Base-by-base conservation (phyloP, 2,888 invertebrate genomes). In the Pseudococcus viburni region DNA sequence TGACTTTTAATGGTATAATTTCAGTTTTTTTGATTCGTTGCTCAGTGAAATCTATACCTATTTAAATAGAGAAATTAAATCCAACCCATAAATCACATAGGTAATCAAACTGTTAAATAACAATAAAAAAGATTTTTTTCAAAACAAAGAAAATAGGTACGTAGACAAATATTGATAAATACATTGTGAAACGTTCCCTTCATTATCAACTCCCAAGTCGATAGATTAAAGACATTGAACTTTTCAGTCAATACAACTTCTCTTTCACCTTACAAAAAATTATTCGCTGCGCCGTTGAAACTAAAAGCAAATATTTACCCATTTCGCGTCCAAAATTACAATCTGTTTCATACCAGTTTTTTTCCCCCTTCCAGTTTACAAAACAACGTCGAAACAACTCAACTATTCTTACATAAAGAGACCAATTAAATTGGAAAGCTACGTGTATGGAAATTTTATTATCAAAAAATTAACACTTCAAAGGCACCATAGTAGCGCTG, bases 401-500 rank as follows among this genome's bases (percentile, higher is more conserved):
- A 42, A 6, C 42, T n/a, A 59, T 6, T n/a, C 8, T 5, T 59
- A 51, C 15, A n/a, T 64, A 64, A 64, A 64, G 22, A 22, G 22
- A 11, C 64, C 64, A 64, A 64, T 64, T 64, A 64, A 64, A 64
- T 9, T 64, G 11, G 22, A 9, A 15, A 64, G 64, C 9, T 22
- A 64, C 64, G 64, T 64, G 12, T 64, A 64, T 64, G 64, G 64
- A 64, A 64, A 64, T 64, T 64, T 64, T 64, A 64, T 64, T 64
- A 64, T 64, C 64, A 64, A 19, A 64, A 64, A 64, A 64, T 64
- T 64, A 64, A 64, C 64, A 64, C 64, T 64, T 64, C 64, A 64
- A 64, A 64, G 64, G 64, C 9, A 22, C 64, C 64, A 64, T 22
- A 64, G 64, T 22, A 19, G 22, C 64, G 19, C 8, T 22, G 64